Evolutionary conservation across 2,888 invertebrate species (phyloP), one percentile per base, ranked within the genome.

Genomic region (Epistrophella euchroma): DNA sequence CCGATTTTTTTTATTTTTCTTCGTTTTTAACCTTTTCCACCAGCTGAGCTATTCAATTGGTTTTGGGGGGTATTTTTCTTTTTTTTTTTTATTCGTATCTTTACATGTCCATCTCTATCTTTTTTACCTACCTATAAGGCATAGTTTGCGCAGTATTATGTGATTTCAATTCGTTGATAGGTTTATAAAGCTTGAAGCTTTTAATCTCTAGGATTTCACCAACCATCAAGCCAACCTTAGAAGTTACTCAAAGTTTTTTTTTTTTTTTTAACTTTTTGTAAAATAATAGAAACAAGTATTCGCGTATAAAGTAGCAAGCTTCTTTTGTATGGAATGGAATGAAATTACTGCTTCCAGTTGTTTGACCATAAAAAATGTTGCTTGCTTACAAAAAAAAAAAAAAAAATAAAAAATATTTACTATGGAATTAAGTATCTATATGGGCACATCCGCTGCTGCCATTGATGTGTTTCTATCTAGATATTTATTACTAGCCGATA

Each of bases 161-260:
- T 37, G 80, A 80, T 85, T 85, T 71, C 75, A 76, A 80, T 80
- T 76, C 52, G 47, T 72, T 76, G 85, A 80, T 85, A 84, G 62
- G 75, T 50, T 50, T 66, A 66, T 66, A 66, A 60, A 66, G 47
- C 35, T 66, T 58, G 43, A 45, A 60, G 40, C 58, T 79, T 55
- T 73, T 37, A 47, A 70, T 60, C 40, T 64, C 28, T n/a, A 47
- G 47, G 50, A 40, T 19, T 28, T 35, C 35, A 72, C 60, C n/a
- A 40, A 60, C 10, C n/a, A 64, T 22, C 37, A 28, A 62, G 1
- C n/a, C 13, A 43, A 43, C 43, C 7, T 43, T n/a, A 17, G 28
- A 66, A 62, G 56, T 47, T 60, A 22, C n/a, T 22, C n/a, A 47
- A 43, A 43, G 25, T 25, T 25, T 25, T 25, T 25, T 25, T 25